Evolutionary conservation across 2,888 invertebrate genomes (phyloP), one percentile per base, ranked within the genome.

Genomic region (Euphydryas editha): DNA sequence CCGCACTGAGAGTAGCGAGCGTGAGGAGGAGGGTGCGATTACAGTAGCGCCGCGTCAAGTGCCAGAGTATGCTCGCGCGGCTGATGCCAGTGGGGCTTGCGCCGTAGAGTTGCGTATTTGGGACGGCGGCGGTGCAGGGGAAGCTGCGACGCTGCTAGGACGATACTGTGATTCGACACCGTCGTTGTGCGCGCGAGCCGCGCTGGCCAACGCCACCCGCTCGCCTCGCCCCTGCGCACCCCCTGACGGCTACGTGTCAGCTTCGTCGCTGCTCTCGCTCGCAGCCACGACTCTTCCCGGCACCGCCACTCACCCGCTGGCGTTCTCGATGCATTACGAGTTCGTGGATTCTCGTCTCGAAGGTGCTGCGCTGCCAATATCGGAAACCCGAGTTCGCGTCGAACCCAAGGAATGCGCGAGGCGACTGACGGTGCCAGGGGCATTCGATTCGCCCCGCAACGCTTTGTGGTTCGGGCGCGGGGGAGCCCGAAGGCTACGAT

Each of bases 391-490:
- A 8, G 81, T 80, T 15, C 88, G 86, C 42, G 83, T 82, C 7
- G 78, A 75, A 62, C 91, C 91, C 11, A 68, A 76, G 0, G 87
- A 79, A 65, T 92, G 92, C 71, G 86, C 88, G 56, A 86, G 90
- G 18, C 78, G 81, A 59, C 73, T 90, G 51, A 80, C 81, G 47
- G 83, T 83, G 67, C 93, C 94, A 11, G 91, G 89, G 73, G 93
- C 95, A 37, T 95, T 97, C 78, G 95, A 96, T 0, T 93, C 96
- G 49, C 94, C 96, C 72, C 96, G 96, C 17, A 97, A 97, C 83
- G 95, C 97, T 2, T 95, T 97, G 81, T 94, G 97, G 77, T 97
- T 95, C 81, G 98, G 97, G 0, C 94, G 97, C 51, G 97, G 98
- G 0, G 97, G 98, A 6, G 95, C 96, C 39, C 94, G 93, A 70